Evolutionary conservation across 2,113 vertebrate genomes (phyloP).

Genomic region (Urocynchramus pylzowi): DNA sequence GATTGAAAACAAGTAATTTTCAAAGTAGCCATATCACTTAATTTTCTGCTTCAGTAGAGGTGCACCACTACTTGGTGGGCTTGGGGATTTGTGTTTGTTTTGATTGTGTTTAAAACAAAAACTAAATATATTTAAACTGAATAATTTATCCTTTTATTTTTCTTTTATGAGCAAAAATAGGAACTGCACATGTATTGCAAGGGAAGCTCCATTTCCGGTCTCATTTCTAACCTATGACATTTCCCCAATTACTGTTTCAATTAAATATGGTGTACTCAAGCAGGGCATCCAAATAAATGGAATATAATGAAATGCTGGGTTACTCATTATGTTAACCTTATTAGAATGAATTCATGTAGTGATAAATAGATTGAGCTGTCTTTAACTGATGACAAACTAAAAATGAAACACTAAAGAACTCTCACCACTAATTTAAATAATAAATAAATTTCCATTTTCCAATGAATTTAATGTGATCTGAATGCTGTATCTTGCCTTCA

Average conservation of each 20-base stretch:
- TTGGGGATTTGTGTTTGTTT: not conserved
- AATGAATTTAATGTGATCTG: not conserved
- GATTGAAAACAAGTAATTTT: not conserved
- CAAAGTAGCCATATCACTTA: not conserved
- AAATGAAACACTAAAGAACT: not conserved
- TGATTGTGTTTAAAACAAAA: not conserved
- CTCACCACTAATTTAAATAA: constrained; percentile 22
- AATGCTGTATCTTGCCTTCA: not conserved
- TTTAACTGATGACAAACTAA: constrained; percentile 43
- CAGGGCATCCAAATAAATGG: constrained; percentile 29
- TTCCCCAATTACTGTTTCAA: constrained; percentile 28
- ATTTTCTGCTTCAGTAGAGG: not conserved
- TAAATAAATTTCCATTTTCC: constrained; percentile 19
- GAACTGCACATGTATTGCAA: not conserved
- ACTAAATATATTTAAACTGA: not conserved
- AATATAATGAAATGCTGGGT: constrained; percentile 46
- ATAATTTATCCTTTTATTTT: not conserved
- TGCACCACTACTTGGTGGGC: not conserved
- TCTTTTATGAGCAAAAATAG: not conserved
- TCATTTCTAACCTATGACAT: not conserved
- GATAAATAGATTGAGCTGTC: constrained; percentile 43
- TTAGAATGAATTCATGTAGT: constrained; percentile 45
- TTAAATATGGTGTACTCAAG: constrained; percentile 41
- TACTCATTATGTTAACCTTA: constrained; percentile 52
- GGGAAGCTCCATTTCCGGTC: not conserved